phyloP scores from a whole-genome alignment of 1,140 invertebrate species.

The Prorops nasuta region DNA sequence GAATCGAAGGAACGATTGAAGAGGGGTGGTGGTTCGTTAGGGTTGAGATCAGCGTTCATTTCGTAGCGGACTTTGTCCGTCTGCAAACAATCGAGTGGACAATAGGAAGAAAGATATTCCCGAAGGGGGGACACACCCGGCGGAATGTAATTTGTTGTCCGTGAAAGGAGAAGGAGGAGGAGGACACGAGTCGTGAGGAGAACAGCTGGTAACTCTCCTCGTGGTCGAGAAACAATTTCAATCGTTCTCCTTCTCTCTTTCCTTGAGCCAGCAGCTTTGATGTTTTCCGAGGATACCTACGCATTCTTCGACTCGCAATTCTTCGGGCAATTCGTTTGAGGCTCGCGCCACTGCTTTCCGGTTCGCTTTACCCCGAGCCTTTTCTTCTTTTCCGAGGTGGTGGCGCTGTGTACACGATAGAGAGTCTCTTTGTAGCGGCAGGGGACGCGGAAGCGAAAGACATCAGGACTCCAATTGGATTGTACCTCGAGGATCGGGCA shows the following conservation, averaged over 20 bases:
- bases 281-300: slow-evolving; percentile 41
- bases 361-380: slow-evolving; percentile 1
- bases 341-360: slow-evolving; percentile 1
- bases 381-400: background rate
- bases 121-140: slow-evolving; percentile 12
- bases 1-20: background rate
- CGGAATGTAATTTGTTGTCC: slow-evolving; percentile 51
- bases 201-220: background rate
- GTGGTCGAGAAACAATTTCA: slow-evolving; percentile 47
- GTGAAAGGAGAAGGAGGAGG: slow-evolving; percentile 24
- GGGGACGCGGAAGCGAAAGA: slow-evolving; percentile 9
- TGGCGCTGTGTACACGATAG: too few species aligned
- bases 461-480: slow-evolving; percentile 24
- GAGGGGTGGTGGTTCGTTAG: slow-evolving; percentile 2
- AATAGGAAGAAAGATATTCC: background rate
- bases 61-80: background rate
- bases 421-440: slow-evolving; percentile 12
- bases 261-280: slow-evolving; percentile 46
- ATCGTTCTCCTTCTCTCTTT: slow-evolving; percentile 39
- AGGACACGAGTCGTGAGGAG: background rate
- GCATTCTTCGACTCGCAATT: slow-evolving; percentile 27
- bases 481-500: slow-evolving; percentile 19
- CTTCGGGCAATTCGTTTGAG: background rate
- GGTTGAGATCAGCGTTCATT: background rate
- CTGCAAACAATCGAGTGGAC: background rate